phyloP scores from a whole-genome alignment of 2,797 vertebrate species.

The Sebastes nivosus region DNA sequence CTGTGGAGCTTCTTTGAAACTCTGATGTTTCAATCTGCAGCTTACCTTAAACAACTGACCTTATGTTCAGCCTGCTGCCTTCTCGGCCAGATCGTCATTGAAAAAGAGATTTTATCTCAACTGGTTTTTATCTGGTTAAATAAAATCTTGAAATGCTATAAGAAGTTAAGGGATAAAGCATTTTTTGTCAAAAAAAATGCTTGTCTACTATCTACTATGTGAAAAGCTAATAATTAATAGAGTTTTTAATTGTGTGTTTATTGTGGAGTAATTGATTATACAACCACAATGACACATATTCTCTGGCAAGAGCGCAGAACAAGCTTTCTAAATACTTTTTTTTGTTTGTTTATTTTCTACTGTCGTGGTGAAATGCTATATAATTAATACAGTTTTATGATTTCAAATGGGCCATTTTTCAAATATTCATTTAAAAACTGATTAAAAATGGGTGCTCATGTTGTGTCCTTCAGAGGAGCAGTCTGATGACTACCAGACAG shows the following conservation, averaged over 20 bases:
- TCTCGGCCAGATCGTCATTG: too few species aligned
- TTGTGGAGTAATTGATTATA: not conserved
- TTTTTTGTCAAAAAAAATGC: not conserved
- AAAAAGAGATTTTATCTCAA: too few species aligned
- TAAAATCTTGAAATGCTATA: too few species aligned
- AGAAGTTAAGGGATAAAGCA: too few species aligned
- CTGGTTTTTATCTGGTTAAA: too few species aligned
- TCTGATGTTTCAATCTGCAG: not conserved
- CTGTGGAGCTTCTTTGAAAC: not conserved
- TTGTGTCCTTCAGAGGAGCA: slow-evolving; percentile 84
- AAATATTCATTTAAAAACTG: not conserved
- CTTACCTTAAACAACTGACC: not conserved
- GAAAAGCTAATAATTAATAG: not conserved
- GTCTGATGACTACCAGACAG: slow-evolving; percentile 91
- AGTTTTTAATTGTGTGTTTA: not conserved
- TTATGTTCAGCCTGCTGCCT: too few species aligned
- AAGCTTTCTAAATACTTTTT: not conserved
- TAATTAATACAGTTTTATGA: not conserved
- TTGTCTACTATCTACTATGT: not conserved
- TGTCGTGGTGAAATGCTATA: not conserved
- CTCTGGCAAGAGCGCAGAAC: accelerated
- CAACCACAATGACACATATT: not conserved
- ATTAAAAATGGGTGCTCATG: not conserved
- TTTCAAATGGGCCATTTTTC: not conserved
- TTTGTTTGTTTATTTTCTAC: not conserved